phyloP scores from a whole-genome alignment of 2,888 invertebrate species.

The Drosophila colorata region DNA sequence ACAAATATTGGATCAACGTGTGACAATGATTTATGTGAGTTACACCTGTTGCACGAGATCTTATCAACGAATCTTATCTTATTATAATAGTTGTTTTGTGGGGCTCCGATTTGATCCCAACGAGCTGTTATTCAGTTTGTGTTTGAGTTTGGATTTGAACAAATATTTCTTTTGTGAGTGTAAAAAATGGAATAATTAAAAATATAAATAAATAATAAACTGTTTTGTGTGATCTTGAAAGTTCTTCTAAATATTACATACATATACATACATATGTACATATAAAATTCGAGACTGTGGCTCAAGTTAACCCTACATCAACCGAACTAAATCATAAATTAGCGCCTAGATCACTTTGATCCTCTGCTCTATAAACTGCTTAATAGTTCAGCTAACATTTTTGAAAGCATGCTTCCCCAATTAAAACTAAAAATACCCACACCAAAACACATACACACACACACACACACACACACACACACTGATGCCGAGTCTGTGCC shows the following conservation, averaged over 20 bases:
- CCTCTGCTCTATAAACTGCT: slow-evolving; percentile 35
- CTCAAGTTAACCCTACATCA: background rate
- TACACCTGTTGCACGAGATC: slow-evolving; percentile 58
- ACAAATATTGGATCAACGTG: slow-evolving; percentile 58
- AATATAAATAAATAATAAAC: no score
- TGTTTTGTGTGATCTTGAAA: background rate
- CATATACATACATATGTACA: no score
- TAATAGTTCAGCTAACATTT: slow-evolving; percentile 12
- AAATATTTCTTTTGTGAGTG: background rate
- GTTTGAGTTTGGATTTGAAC: no score
- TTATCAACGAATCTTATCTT: slow-evolving; percentile 43
- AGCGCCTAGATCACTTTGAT: slow-evolving; percentile 17
- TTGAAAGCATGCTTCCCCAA: slow-evolving; percentile 17
- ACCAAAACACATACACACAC: slow-evolving; percentile 6
- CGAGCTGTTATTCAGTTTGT: background rate
- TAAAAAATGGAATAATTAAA: no score
- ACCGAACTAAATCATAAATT: slow-evolving; percentile 25
- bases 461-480: slow-evolving; percentile 1
- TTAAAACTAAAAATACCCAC: slow-evolving; percentile 41
- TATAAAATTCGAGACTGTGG: no score
- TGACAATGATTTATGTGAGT: slow-evolving; percentile 68
- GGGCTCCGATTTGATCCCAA: background rate
- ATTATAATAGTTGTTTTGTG: slow-evolving; percentile 45
- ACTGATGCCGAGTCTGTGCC: slow-evolving; percentile 43
- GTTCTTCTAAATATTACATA: background rate